Evolutionary conservation across 2,888 invertebrate species (phyloP), one percentile per base, ranked within the genome.

Genomic region (Limnephilus lunatus): DNA sequence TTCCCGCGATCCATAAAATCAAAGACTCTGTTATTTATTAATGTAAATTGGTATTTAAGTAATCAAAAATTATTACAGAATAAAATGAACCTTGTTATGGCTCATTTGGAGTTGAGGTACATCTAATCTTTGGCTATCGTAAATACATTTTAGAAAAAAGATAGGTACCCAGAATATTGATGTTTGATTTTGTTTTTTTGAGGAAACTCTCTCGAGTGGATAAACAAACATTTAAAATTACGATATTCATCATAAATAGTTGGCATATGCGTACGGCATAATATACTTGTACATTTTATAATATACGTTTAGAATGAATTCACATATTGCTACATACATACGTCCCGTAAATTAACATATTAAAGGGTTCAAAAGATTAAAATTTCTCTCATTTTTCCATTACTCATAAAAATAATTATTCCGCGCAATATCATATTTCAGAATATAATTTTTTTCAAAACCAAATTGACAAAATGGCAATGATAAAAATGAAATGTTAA

Each of bases 401-500:
- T 25, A 68, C 19, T 7, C 25, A 25, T 68, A 25, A 68, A 68
- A 25, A 25, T 68, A 53, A 53, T 68, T 25, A 25, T 7, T 25
- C 25, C n/a, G 53, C 53, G 68, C 19, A 25, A n/a, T 68, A 25
- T n/a, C 25, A 25, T 2, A 25, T 25, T 1, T 25, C n/a, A 7
- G n/a, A n/a, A 9, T 25, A 68, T 68, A 7, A 25, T 25, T 68
- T 68, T n/a, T 68, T 9, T 7, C 7, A 9, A 9, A 68, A 7
- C n/a, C n/a, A 68, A 68, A 68, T 68, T 68, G 68, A 68, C 68
- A 68, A 68, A 68, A 68, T n/a, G 68, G 68, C n/a, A n/a, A 68
- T 25, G n/a, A n/a, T 68, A n/a, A 25, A n/a, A 68, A 68, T n/a
- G 7, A 68, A 68, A 68, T 68, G 68, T 68, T 9, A 68, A 68